Evolutionary conservation across 2,888 invertebrate genomes (phyloP).

Genomic region (Brachyptera risi): DNA sequence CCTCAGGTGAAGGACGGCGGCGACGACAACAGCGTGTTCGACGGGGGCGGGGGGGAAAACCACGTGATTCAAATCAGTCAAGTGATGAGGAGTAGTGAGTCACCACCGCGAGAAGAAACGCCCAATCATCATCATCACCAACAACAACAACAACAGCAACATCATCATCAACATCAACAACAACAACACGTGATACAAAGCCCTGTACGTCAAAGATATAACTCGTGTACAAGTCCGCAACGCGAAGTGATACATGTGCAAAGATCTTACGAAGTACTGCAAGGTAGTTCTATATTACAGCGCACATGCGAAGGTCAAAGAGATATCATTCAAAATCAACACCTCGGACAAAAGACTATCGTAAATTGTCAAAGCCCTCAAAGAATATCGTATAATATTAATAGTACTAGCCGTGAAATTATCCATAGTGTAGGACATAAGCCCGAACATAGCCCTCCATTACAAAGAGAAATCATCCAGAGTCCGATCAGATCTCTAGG

Average conservation of each 20-base stretch:
- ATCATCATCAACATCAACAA: too few relatives aligned
- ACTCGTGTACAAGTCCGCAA: slow-evolving; percentile 4
- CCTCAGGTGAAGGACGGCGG: slow-evolving; percentile 32
- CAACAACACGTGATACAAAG: slow-evolving; percentile 15
- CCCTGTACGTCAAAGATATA: slow-evolving; percentile 3
- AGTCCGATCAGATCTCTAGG: slow-evolving; percentile 37
- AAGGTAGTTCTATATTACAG: neutral
- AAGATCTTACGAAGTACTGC: slow-evolving; percentile 18
- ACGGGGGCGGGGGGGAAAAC: slow-evolving; percentile 40
- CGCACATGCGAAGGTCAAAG: neutral
- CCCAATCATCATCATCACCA: slow-evolving; percentile 11
- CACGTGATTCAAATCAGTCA: too few relatives aligned
- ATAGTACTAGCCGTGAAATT: neutral
- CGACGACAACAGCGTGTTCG: slow-evolving; percentile 41
- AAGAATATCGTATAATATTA: neutral
- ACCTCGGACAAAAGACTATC: slow-evolving; percentile 1
- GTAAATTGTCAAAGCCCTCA: neutral
- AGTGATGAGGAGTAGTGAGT: too few relatives aligned
- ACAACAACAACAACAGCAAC: slow-evolving; percentile 39
- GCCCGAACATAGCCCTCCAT: slow-evolving; percentile 41
- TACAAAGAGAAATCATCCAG: slow-evolving; percentile 41
- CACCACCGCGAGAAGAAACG: slow-evolving; percentile 17
- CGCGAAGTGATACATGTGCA: slow-evolving; percentile 2
- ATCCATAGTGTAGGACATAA: neutral
- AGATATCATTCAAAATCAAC: slow-evolving; percentile 3